Percentiles rank a stretch among this genome's conserved stretches.
Evolutionary conservation across 2,888 invertebrate species (phyloP).

Genomic region (Eupithecia dodoneata): DNA sequence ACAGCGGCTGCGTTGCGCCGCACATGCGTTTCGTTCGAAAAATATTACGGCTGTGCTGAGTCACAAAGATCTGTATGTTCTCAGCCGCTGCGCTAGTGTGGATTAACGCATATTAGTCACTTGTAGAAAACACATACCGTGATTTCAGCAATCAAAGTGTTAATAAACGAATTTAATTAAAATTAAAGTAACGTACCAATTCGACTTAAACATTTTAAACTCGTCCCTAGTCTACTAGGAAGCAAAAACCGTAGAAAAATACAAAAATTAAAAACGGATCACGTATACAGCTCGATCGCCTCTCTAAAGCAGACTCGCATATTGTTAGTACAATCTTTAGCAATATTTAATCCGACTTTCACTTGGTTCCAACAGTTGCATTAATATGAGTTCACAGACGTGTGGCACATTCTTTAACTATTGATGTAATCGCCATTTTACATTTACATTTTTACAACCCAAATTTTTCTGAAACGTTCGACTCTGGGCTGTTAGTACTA

Average conservation of each 20-base stretch:
- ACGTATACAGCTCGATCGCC: slow-evolving; percentile 35
- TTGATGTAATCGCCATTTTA: slow-evolving; percentile 3
- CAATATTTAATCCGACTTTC: slow-evolving; percentile 44
- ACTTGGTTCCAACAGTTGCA: slow-evolving; percentile 33
- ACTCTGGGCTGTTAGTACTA: too few species aligned
- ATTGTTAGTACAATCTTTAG: slow-evolving; percentile 43
- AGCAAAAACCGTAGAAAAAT: slow-evolving; percentile 13
- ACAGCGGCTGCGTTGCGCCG: too few species aligned
- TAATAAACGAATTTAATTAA: too few species aligned
- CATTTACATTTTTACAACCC: neutral
- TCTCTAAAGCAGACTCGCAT: slow-evolving; percentile 31
- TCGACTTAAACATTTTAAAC: neutral
- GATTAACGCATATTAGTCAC: too few species aligned
- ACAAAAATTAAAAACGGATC: slow-evolving; percentile 31
- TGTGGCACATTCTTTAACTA: neutral
- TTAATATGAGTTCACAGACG: slow-evolving; percentile 2
- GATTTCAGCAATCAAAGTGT: too few species aligned
- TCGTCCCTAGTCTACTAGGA: neutral
- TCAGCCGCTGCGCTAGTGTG: too few species aligned
- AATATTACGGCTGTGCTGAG: too few species aligned
- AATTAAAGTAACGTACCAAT: neutral
- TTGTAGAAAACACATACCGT: too few species aligned
- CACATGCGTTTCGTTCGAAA: too few species aligned
- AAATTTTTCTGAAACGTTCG: neutral
- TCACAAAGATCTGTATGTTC: too few species aligned